phyloP scores from a whole-genome alignment of 2,113 vertebrate genomes.

The Eonycteris spelaea region DNA sequence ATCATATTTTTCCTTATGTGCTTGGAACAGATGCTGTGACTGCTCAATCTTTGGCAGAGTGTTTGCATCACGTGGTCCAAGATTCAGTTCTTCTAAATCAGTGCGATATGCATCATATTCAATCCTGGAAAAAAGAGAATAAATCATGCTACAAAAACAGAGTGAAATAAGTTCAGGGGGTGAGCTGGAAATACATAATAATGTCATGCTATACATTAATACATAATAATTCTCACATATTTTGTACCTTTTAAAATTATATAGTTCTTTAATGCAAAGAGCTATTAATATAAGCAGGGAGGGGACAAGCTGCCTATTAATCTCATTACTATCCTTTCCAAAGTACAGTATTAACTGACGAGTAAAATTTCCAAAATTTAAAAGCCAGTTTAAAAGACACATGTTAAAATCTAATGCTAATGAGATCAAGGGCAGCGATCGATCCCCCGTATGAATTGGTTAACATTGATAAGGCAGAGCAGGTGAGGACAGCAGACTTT shows the following conservation, averaged over 20 bases:
- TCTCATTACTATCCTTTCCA: neutral
- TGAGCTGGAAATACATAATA: neutral
- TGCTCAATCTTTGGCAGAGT: slow-evolving; percentile 96
- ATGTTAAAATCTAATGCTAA: neutral
- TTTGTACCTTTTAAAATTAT: neutral
- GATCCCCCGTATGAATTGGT: neutral
- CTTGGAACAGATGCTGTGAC: slow-evolving; percentile 94
- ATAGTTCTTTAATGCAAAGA: slow-evolving; percentile 3
- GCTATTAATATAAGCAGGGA: neutral
- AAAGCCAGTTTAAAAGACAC: neutral
- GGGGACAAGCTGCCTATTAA: neutral
- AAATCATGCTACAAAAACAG: neutral
- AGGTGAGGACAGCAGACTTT: neutral
- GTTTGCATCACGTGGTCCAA: slow-evolving; percentile 93
- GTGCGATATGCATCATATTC: slow-evolving; percentile 98
- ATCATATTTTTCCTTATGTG: slow-evolving; percentile 96
- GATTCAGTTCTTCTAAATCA: slow-evolving; percentile 95
- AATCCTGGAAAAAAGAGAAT: slow-evolving; percentile 82
- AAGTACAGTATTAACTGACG: slow-evolving; percentile 33
- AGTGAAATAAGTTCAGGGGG: neutral
- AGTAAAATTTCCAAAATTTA: slow-evolving; percentile 30
- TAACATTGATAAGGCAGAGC: neutral
- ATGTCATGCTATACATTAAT: neutral
- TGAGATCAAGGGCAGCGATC: neutral
- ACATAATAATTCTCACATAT: neutral